Conservation (phyloP, 2,888 invertebrate species). For the Thumatha senex region DNA sequence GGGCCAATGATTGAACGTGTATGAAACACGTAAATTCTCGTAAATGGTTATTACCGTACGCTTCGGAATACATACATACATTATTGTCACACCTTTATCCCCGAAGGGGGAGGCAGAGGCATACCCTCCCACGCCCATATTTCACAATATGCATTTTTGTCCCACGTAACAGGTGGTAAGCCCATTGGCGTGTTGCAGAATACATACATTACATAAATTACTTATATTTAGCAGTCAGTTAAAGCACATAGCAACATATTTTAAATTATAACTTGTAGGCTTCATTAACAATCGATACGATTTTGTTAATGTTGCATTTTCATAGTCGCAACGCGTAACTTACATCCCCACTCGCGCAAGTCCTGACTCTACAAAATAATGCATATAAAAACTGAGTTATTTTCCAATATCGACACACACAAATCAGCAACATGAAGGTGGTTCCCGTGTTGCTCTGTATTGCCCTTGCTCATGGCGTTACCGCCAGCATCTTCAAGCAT, state of each 20-base stretch:
- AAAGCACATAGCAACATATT: constrained; percentile 8
- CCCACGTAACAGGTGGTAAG: too few relatives aligned
- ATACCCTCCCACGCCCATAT: too few relatives aligned
- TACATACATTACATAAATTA: too few relatives aligned
- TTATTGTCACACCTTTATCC: too few relatives aligned
- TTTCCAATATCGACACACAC: constrained; percentile 32
- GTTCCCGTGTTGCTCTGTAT: constrained; percentile 63
- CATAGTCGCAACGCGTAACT: constrained; percentile 8
- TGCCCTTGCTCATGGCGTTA: constrained; percentile 55
- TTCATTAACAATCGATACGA: constrained; percentile 1
- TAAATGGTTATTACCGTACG: too few relatives aligned
- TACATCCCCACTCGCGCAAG: constrained; percentile 5
- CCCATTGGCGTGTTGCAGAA: too few relatives aligned
- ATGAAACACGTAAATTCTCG: too few relatives aligned
- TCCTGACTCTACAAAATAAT: constrained; percentile 44
- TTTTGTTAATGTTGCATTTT: constrained; percentile 29
- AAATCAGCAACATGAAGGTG: constrained; percentile 66
- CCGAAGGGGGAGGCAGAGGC: too few relatives aligned
- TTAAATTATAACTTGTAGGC: background rate
- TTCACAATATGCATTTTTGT: too few relatives aligned
- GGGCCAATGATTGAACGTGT: too few relatives aligned
- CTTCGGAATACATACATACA: too few relatives aligned
- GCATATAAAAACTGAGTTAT: constrained; percentile 48
- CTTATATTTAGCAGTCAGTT: constrained; percentile 20
- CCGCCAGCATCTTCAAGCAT: constrained; percentile 63